Conservation (phyloP, 2,888 invertebrate species). For the Thera britannica region DNA sequence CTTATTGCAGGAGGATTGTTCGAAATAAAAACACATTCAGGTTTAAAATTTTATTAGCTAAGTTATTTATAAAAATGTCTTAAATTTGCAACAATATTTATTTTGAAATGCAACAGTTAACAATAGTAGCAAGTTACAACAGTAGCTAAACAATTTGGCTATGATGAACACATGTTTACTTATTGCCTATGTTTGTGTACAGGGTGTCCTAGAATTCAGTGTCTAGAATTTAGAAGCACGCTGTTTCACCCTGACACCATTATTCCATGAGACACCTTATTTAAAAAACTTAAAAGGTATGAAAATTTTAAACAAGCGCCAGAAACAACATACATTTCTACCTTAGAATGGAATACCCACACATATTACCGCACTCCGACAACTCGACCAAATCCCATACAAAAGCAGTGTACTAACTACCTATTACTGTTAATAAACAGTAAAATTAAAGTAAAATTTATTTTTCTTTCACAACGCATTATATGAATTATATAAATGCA, state of each 20-base stretch:
- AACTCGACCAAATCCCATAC: too few species aligned
- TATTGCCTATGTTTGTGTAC: constrained; percentile 7
- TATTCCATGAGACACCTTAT: neutral
- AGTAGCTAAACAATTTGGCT: constrained; percentile 38
- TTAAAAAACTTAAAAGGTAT: neutral
- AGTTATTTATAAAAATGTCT: constrained; percentile 13
- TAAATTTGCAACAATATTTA: constrained; percentile 10
- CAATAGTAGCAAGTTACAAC: constrained; percentile 11
- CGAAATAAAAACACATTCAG: constrained; percentile 8
- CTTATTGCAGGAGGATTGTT: neutral
- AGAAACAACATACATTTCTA: neutral
- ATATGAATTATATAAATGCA: too few species aligned
- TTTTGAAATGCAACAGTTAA: constrained; percentile 28
- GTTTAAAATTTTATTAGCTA: constrained; percentile 8
- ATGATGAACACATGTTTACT: constrained; percentile 43
- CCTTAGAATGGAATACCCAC: too few species aligned
- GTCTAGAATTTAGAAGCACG: too few species aligned
- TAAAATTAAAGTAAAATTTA: too few species aligned
- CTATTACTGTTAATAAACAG: too few species aligned
- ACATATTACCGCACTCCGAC: too few species aligned
- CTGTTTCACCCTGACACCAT: neutral
- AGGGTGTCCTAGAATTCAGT: neutral
- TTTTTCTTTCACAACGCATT: too few species aligned
- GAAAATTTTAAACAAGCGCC: neutral
- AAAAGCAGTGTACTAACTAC: too few species aligned